Percentiles rank a stretch among this genome's conserved stretches.
These are phyloP conservation scores for Cyclargus thomasi DNA, from an alignment of 1,140 invertebrate species.

Conservation along the genomic window DNA sequence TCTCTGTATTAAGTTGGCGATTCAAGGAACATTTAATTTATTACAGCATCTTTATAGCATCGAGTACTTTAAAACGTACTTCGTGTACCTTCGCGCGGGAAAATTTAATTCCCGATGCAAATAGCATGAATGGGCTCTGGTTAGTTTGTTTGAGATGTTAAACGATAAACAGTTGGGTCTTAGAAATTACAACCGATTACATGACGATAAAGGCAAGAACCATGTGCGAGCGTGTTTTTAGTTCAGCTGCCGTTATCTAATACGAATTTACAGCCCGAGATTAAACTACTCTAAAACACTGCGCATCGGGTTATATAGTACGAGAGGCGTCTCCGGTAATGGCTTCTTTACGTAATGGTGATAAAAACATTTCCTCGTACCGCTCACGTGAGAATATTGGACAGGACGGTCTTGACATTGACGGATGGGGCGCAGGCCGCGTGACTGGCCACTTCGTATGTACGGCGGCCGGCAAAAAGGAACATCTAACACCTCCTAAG, in stretches of 20 bases:
- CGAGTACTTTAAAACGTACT: not conserved
- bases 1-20: not conserved
- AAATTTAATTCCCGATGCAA: conserved; percentile 12
- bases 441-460: conserved; percentile 30
- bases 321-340: conserved; percentile 51
- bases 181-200: conserved; percentile 35
- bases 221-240: conserved; percentile 45
- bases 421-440: conserved; percentile 47
- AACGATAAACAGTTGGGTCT: conserved; percentile 22
- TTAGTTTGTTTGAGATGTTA: conserved; percentile 18
- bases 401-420: conserved; percentile 49
- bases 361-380: conserved; percentile 61
- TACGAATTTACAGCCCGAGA: conserved; percentile 61
- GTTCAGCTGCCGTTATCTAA: conserved; percentile 54
- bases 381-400: conserved; percentile 58
- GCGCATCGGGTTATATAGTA: conserved; percentile 40
- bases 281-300: conserved; percentile 56
- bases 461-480: conserved; percentile 19
- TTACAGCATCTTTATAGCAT: not conserved
- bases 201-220: conserved; percentile 52
- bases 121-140: not conserved
- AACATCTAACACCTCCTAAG: conserved; percentile 25
- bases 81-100: not conserved
- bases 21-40: too few relatives aligned
- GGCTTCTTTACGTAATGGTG: conserved; percentile 59